Conservation (phyloP, 2,113 vertebrate species). For the Urocolius indicus region DNA sequence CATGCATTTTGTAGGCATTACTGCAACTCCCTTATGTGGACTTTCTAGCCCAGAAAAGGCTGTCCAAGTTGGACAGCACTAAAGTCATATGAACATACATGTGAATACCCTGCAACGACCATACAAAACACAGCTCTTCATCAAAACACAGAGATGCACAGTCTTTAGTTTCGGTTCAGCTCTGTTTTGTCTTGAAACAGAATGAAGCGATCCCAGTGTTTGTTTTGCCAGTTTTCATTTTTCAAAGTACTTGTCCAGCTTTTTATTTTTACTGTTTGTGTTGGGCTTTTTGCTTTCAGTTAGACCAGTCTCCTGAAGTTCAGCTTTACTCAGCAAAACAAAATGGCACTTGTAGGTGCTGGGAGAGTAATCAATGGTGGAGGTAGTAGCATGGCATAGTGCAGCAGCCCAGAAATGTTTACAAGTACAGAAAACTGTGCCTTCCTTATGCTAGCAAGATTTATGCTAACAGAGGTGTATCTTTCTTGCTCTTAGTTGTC, state of each 20-base stretch:
- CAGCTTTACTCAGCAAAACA: neutral
- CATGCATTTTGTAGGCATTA: accelerated
- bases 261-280: neutral
- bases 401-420: neutral
- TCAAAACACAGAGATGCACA: neutral
- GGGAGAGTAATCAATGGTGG: neutral
- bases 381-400: neutral
- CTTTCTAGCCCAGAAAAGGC: neutral
- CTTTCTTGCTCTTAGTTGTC: neutral
- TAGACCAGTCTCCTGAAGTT: neutral
- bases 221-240: neutral
- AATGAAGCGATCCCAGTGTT: neutral
- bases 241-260: neutral
- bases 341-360: neutral
- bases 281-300: neutral
- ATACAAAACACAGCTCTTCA: neutral
- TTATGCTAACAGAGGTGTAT: neutral
- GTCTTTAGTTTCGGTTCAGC: neutral
- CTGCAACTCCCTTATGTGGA: accelerated
- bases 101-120: neutral
- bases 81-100: neutral
- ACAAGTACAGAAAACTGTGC: neutral
- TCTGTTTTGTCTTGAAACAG: neutral
- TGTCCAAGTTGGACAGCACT: neutral
- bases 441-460: neutral